These are phyloP conservation scores for Lapara coniferarum DNA, from an alignment of 2,888 invertebrate genomes.

Conservation along the genomic window DNA sequence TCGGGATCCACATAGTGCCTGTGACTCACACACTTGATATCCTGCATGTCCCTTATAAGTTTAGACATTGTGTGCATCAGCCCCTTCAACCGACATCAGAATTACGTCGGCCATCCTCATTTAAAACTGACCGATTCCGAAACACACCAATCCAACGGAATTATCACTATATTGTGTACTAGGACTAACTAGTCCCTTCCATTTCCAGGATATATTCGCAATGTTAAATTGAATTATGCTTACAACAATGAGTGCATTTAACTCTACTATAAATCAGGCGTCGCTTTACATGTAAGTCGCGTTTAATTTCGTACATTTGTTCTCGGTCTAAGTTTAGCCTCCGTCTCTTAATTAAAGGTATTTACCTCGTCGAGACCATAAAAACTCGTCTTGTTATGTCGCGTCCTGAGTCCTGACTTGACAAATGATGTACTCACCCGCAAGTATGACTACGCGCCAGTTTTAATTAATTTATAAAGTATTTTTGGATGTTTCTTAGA, in stretches of 20 bases:
- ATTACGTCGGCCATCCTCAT: no score
- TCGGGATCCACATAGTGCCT: no score
- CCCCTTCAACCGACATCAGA: no score
- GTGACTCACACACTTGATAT: no score
- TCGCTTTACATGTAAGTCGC: background rate
- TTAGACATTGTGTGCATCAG: no score
- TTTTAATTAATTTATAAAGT: conserved; percentile 3
- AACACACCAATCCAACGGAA: no score
- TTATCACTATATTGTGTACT: no score
- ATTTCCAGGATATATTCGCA: no score
- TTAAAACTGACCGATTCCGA: no score
- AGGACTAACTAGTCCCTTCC: no score
- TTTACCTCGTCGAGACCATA: conserved; percentile 38
- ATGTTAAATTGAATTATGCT: background rate
- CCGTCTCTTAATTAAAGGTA: conserved; percentile 16
- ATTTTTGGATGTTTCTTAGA: conserved; percentile 12
- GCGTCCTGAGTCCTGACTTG: conserved; percentile 36
- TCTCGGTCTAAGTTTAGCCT: background rate
- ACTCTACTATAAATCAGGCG: background rate
- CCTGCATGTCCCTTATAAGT: no score
- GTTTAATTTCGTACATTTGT: conserved; percentile 3
- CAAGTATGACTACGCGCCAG: background rate
- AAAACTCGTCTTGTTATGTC: conserved; percentile 44
- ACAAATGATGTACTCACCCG: conserved; percentile 5
- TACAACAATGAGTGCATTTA: background rate